phyloP scores from a whole-genome alignment of 2,113 vertebrate genomes.

The Talpa occidentalis region DNA sequence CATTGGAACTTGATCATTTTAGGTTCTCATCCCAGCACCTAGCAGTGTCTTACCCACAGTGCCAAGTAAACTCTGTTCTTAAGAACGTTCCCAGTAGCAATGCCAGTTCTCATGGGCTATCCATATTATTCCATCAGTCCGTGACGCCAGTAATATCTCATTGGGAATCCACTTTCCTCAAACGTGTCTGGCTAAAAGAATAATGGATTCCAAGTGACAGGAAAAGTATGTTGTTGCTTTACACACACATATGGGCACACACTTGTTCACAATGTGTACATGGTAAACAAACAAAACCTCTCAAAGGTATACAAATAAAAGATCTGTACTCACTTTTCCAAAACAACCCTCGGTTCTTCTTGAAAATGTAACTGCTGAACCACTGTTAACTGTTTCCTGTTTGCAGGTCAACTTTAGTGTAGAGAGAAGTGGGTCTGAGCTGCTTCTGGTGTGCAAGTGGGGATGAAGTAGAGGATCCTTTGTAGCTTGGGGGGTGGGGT shows the following conservation, averaged over 20 bases:
- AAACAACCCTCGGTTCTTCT: background rate
- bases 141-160: background rate
- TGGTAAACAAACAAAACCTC: background rate
- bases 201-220: background rate
- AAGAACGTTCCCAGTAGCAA: background rate
- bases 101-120: background rate
- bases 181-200: background rate
- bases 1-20: background rate
- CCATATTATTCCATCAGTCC: background rate
- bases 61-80: slow-evolving; percentile 24
- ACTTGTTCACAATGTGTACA: background rate
- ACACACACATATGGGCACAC: background rate
- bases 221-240: background rate
- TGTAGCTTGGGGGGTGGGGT: background rate
- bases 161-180: slow-evolving; percentile 13
- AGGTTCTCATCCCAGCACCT: background rate
- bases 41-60: background rate
- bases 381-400: background rate
- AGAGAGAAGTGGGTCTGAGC: background rate
- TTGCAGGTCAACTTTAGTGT: background rate
- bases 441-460: background rate
- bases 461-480: background rate
- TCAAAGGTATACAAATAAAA: background rate
- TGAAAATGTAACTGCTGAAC: background rate
- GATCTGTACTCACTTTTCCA: background rate